Conservation (phyloP, 2,113 vertebrate species). For the Planiliza haematocheilus region DNA sequence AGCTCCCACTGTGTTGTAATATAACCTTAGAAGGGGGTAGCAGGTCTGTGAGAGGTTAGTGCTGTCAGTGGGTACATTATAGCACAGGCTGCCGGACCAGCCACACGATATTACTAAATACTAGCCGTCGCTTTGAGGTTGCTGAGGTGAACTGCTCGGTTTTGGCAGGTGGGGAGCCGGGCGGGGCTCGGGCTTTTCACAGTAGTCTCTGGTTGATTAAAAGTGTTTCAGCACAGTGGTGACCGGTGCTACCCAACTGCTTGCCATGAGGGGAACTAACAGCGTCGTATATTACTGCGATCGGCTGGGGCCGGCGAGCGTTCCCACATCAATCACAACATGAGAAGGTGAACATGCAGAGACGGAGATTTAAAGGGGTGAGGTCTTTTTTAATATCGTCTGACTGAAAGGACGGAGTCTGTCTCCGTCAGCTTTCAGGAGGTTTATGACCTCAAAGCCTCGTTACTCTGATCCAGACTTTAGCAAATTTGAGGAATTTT, state of each 20-base stretch:
- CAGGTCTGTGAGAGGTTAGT: slow-evolving; percentile 67
- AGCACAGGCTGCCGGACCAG: slow-evolving; percentile 63
- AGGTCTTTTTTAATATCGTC: slow-evolving; percentile 69
- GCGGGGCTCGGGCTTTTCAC: slow-evolving; percentile 63
- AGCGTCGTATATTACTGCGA: slow-evolving; percentile 75
- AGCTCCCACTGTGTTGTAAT: slow-evolving; percentile 82
- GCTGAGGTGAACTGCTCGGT: slow-evolving; percentile 82
- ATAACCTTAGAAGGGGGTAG: slow-evolving; percentile 76
- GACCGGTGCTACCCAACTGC: slow-evolving; percentile 68
- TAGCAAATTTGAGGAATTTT: too few species aligned
- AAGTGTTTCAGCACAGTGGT: slow-evolving; percentile 76
- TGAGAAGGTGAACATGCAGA: slow-evolving; percentile 66
- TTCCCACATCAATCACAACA: slow-evolving; percentile 74
- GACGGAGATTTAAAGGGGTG: slow-evolving; percentile 63
- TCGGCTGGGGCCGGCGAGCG: slow-evolving; percentile 56
- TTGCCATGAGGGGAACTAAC: slow-evolving; percentile 67
- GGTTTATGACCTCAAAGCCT: slow-evolving; percentile 22
- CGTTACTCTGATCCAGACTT: neutral
- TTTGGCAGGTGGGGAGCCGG: slow-evolving; percentile 71
- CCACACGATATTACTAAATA: slow-evolving; percentile 82
- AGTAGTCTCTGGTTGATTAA: slow-evolving; percentile 81
- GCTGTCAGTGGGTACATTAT: slow-evolving; percentile 76
- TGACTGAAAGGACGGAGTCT: slow-evolving; percentile 34
- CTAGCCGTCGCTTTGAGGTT: slow-evolving; percentile 81
- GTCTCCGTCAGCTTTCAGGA: slow-evolving; percentile 34